phyloP scores from a whole-genome alignment of 2,888 invertebrate species.

The Acanthacorydalis orientalis region DNA sequence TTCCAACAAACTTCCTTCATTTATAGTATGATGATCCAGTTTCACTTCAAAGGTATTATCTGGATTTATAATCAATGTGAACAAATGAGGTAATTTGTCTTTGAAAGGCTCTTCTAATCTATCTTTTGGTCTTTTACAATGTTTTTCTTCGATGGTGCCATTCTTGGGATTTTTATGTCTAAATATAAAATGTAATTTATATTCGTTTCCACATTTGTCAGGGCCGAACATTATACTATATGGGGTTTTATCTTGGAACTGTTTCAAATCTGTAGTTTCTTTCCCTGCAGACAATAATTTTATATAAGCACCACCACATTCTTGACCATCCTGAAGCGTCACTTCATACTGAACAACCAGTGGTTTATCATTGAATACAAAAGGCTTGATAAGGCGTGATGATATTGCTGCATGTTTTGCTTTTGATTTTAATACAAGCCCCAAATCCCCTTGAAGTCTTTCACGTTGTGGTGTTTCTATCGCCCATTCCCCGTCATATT shows the following conservation, averaged over 20 bases:
- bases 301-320: constrained; percentile 96
- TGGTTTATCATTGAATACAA: constrained; percentile 68
- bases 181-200: constrained; percentile 88
- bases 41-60: constrained; percentile 67
- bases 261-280: constrained; percentile 51
- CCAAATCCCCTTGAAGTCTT: constrained; percentile 67
- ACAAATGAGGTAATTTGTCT: constrained; percentile 85
- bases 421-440: constrained; percentile 80
- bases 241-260: constrained; percentile 88
- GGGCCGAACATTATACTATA: constrained; percentile 99
- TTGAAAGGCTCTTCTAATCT: constrained; percentile 74
- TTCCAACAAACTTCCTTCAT: constrained; percentile 70
- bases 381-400: constrained; percentile 56
- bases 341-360: constrained; percentile 88
- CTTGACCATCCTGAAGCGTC: constrained; percentile 88
- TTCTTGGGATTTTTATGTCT: constrained; percentile 88
- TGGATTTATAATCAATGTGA: constrained; percentile 58
- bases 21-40: constrained; percentile 70
- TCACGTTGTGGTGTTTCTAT: constrained; percentile 62
- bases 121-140: constrained; percentile 79
- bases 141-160: constrained; percentile 82
- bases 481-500: constrained; percentile 79
- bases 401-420: constrained; percentile 95
- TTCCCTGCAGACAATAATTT: constrained; percentile 71
- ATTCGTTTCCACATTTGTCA: constrained; percentile 95